Evolutionary conservation across 2,113 vertebrate genomes (phyloP).

Genomic region (Hylia prasina): DNA sequence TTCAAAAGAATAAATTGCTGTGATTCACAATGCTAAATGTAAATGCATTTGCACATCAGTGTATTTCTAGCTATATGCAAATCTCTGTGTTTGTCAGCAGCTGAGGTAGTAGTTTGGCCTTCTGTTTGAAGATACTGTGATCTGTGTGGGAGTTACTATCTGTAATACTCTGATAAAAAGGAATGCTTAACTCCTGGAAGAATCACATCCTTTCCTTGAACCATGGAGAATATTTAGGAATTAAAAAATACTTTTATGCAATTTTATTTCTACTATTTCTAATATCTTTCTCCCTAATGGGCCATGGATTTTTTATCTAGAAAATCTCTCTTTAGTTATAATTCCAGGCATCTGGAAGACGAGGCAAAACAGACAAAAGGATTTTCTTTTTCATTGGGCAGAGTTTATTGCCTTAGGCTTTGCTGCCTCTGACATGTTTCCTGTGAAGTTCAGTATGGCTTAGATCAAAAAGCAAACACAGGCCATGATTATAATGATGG

Average conservation of each 20-base stretch:
- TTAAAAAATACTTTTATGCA: background rate
- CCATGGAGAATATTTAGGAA: background rate
- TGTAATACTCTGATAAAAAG: background rate
- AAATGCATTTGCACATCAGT: background rate
- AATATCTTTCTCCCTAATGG: background rate
- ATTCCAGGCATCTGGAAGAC: background rate
- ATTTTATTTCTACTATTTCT: background rate
- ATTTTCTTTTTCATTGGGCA: background rate
- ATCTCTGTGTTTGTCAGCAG: background rate
- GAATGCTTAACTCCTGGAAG: background rate
- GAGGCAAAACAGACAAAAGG: background rate
- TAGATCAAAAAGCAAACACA: background rate
- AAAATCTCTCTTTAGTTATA: background rate
- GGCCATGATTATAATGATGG: background rate
- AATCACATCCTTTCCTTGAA: background rate
- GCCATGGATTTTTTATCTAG: background rate
- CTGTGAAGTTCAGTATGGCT: background rate
- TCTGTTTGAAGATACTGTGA: background rate
- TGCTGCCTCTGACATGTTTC: background rate
- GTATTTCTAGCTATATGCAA: background rate
- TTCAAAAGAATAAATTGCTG: background rate
- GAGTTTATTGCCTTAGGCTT: background rate
- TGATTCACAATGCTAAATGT: background rate
- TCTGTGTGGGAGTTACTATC: background rate
- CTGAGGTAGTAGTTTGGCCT: background rate